Base-by-base conservation (phyloP, 2,113 vertebrate genomes). In the Neotragus pygmaeus region DNA sequence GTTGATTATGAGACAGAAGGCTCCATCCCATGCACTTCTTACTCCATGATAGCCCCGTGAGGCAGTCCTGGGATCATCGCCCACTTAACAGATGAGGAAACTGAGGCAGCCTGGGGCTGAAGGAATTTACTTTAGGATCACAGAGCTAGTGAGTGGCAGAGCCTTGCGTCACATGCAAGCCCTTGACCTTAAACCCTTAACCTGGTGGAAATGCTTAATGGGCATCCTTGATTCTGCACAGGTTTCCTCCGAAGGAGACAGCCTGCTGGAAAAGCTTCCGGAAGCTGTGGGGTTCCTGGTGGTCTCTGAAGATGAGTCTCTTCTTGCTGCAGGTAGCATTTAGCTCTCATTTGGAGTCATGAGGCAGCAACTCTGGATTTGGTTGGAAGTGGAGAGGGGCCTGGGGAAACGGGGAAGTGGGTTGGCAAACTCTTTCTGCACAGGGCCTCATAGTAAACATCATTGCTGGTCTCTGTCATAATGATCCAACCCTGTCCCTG, bases 251-350 rank as follows among this genome's bases (percentile, higher is more conserved):
- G 75, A 98, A 3, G 98, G 98, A 12, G 96, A 86, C 51, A 95
- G 96, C 0, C 93, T 98, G 2, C 93, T 97, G 1, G 81, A 97
- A 25, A 98, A 99, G 88, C 98, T 99, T 97, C 98, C 99, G 1
- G 94, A 98, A 96, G 81, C 98, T 2, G 98, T 99, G 23, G 96
- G 97, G 51, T 98, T 99, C 78, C 97, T 99, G 53, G 96, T 97
- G 30, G 92, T 96, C 0, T 98, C 99, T 30, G 98, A 99, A 23
- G 99, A 99, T 11, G 99, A 99, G 53, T 98, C 98, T 3, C 91
- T 99, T 2, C 98, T 99, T 1, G 98, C 99, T 1, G 98, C 99
- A 99, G 99, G 99, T 99, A 98, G 10, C 0, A 0, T n/a, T 66
- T 28, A 36, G 7, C 47, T 88, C 28, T 1, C 75, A 4, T 6